Base-by-base conservation (phyloP, 2,113 vertebrate genomes). In the Podarcis muralis region DNA sequence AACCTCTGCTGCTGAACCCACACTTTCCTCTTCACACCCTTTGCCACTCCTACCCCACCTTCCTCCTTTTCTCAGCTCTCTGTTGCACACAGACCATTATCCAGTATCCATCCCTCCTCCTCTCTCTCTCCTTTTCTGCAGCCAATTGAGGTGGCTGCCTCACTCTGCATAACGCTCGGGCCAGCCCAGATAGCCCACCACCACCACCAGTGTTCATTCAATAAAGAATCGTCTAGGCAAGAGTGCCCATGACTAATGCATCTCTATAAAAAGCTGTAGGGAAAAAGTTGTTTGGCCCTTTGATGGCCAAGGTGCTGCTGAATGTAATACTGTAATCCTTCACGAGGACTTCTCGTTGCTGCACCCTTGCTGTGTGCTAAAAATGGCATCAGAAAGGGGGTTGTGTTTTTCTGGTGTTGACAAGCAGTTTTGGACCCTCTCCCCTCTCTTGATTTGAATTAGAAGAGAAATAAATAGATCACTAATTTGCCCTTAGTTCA, bases 391-490 rank as follows among this genome's bases (percentile, higher is more conserved):
- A 35, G 90, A 66, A 84, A 0, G 0, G 5, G 27, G 89, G 75
- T 78, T 18, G 66, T 75, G 3, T 0, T 0, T 0, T 37, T 40
- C 23, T 82, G 0, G 76, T 72, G 92, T 59, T 37, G 5, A 40
- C 8, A 89, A 75, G 0, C 35, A 37, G 59, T 13, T 57, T 0
- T 76, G n/a, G 57, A 3, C 32, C 76, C 89, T 62, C 71, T 53
- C 9, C 9, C 48, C 48, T 53, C 6, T 76, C 80, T 48, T 27
- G 86, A 57, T 88, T 4, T 48, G 25, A 43, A 0, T 66, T 74
- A 87, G 81, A 81, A 13, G n/a, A 88, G 0, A 78, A 93, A 71
- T 30, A 95, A 93, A 6, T 85, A 85, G 83, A 91, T 90, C 85
- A 89, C 77, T 92, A 84, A 84, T 91, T 91, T 89, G 86, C 87